Conservation (phyloP, 2,797 vertebrate species). For the Heteromormyrus szaboi region DNA sequence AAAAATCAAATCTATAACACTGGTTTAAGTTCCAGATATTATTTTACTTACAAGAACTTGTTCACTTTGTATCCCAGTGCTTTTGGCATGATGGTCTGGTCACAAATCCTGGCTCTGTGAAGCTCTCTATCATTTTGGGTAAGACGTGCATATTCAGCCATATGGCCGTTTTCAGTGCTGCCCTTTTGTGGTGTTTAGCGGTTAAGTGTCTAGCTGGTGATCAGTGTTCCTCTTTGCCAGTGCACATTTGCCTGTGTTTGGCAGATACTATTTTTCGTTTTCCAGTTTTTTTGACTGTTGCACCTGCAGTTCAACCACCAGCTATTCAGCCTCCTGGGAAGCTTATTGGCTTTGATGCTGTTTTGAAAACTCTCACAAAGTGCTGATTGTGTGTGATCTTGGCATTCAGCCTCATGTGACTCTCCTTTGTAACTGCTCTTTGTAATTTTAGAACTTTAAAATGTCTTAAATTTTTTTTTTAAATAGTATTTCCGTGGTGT, state of each 20-base stretch:
- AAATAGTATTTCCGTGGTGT: not conserved
- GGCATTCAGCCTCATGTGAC: not conserved
- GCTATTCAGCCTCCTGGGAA: not conserved
- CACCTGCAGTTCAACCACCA: not conserved
- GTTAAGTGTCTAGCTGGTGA: not conserved
- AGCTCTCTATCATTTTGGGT: not conserved
- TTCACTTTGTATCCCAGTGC: not conserved
- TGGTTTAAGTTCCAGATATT: not conserved
- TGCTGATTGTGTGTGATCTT: not conserved
- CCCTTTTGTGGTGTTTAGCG: not conserved
- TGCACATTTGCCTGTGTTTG: not conserved
- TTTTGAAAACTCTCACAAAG: not conserved
- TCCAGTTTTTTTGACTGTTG: not conserved
- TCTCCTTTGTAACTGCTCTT: not conserved
- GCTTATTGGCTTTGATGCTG: not conserved
- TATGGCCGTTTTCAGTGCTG: not conserved
- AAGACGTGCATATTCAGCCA: not conserved
- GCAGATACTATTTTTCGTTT: not conserved
- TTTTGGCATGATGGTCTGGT: not conserved
- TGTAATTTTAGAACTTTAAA: not conserved
- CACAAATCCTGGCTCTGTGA: not conserved
- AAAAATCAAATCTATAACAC: not conserved
- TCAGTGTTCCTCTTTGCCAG: not conserved
- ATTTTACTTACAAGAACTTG: not conserved
- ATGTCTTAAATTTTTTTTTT: not conserved